phyloP scores from a whole-genome alignment of 2,797 vertebrate species.

The Phyllotis vaccarum region DNA sequence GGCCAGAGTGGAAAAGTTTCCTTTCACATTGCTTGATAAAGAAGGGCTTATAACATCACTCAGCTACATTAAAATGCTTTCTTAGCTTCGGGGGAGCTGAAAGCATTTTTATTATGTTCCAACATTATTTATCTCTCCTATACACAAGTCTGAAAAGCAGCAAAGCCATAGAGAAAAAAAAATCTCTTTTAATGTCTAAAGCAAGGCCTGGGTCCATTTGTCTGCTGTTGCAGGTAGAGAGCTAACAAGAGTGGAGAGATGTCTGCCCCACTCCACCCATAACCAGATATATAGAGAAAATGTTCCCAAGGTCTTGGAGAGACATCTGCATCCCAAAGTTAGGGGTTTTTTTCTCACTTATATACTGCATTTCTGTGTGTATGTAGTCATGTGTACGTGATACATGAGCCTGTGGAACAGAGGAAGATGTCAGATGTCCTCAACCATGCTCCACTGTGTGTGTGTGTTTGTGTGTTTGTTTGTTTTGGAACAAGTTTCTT shows the following conservation, averaged over 20 bases:
- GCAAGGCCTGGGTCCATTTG: conserved; percentile 44
- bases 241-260: not conserved
- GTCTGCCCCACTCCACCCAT: not conserved
- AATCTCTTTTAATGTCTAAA: conserved; percentile 75
- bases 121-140: conserved; percentile 82
- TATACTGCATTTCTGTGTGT: not conserved
- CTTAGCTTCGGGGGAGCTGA: conserved; percentile 81
- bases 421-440: not conserved
- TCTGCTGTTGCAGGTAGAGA: conserved; percentile 20
- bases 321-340: not conserved
- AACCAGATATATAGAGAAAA: fast-evolving
- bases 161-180: conserved; percentile 78
- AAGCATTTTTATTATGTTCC: conserved; percentile 85
- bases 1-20: conserved; percentile 62
- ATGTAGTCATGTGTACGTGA: not conserved
- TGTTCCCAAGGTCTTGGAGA: not conserved
- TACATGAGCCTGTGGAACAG: not conserved
- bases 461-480: not conserved
- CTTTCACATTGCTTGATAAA: conserved; percentile 78
- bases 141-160: conserved; percentile 75
- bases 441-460: not conserved
- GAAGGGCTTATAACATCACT: conserved; percentile 78
- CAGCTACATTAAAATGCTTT: conserved; percentile 83
- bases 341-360: not conserved
- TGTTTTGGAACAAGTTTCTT: not conserved